Base-by-base conservation (phyloP, 2,888 invertebrate genomes). In the Teleiodes luculella region DNA sequence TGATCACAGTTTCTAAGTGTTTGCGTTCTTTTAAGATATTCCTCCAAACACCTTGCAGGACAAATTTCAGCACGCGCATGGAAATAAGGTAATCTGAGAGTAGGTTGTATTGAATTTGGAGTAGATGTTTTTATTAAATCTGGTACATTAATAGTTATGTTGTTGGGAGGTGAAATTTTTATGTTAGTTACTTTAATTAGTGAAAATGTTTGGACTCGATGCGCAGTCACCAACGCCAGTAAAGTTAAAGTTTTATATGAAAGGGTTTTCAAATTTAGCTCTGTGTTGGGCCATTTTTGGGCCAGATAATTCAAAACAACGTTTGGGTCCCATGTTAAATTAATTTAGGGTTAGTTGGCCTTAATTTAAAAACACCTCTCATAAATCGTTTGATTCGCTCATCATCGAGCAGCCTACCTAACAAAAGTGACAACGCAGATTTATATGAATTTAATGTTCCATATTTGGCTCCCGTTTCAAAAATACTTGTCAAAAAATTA, bases 301-400 rank as follows among this genome's bases (percentile, higher is more conserved):
- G 35, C 20, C 13, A 55, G 35, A 48, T 48, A 45, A 45, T 56
- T 41, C 24, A 56, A 31, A 3, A 56, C 56, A n/a, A 28, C 14
- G 8, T 11, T 13, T 8, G 55, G 18, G 16, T 58, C 52, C 58
- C 51, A 51, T 6, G 51, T 51, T 5, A 10, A 14, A 13, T 48
- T 58, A 55, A 75, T 56, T 60, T 70, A 7, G 72, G 67, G 53
- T 50, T 45, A 7, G 57, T 37, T 6, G 62, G 59, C 30, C 58
- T 49, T n/a, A 55, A 24, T 45, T 41, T 45, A 52, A 36, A 57
- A 13, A 59, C 31, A 8, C 62, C 60, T 18, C 54, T 59, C 3
- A 60, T 31, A 35, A 61, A 53, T 11, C 58, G 31, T 50, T 55
- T 54, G n/a, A 56, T 52, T 16, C n/a, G 28, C 0, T 49, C 53